A percentile compares a stretch with the other conserved stretches of the same genome.
Conservation (phyloP, 2,797 vertebrate genomes). For the Poliocrania exsul region DNA sequence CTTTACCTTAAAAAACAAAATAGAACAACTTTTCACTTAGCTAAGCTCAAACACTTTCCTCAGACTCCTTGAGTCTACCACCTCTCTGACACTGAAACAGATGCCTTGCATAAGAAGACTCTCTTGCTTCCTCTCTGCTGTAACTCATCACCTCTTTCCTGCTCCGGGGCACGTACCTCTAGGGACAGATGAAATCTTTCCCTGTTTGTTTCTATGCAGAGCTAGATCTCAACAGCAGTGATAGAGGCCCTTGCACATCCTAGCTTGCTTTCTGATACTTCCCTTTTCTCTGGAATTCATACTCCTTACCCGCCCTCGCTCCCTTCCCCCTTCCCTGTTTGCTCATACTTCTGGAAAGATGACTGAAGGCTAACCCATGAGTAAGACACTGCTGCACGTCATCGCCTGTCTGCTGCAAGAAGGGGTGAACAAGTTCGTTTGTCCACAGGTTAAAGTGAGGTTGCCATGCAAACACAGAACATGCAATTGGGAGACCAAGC, state of each 20-base stretch:
- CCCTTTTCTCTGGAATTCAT: conserved; percentile 66
- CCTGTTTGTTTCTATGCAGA: conserved; percentile 31
- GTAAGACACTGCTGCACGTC: conserved; percentile 71
- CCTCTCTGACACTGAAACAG: not conserved
- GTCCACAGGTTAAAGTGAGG: conserved; percentile 53
- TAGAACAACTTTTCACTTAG: not conserved
- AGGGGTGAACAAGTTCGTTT: conserved; percentile 76
- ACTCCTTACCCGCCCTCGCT: not conserved
- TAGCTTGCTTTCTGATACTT: conserved; percentile 64
- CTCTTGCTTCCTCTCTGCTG: conserved; percentile 38
- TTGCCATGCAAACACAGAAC: conserved; percentile 46
- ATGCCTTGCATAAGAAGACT: conserved; percentile 37
- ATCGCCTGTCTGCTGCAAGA: conserved; percentile 60
- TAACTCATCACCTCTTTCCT: conserved; percentile 47
- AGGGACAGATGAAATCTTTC: conserved; percentile 46
- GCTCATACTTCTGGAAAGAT: conserved; percentile 77
- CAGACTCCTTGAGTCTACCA: not conserved
- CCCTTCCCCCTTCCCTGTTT: conserved; percentile 56
- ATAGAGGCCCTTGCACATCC: conserved; percentile 61
- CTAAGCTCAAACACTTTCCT: not conserved
- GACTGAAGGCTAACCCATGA: conserved; percentile 73
- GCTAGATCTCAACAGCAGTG: conserved; percentile 29
- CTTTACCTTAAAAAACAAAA: not conserved
- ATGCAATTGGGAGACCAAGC: conserved; percentile 30
- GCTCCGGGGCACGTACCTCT: conserved; percentile 62